Evolutionary conservation across 2,888 invertebrate species (phyloP), one percentile per base, ranked within the genome.

Genomic region (Anticlea derivata): DNA sequence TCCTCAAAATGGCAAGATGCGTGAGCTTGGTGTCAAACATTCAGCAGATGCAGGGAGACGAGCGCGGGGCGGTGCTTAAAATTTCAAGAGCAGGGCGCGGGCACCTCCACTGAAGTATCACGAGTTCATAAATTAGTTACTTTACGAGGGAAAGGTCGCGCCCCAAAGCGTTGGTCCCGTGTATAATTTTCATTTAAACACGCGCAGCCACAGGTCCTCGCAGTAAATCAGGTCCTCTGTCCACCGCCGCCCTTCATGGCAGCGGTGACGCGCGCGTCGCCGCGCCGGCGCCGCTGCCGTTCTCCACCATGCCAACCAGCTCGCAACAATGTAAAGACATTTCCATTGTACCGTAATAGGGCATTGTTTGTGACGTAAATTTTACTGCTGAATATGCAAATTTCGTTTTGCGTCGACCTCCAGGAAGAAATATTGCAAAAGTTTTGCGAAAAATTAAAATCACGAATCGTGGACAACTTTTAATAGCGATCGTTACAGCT

Each of bases 301-400:
- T 54, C 50, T 55, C 53, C 55, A 52, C 62, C 56, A 56, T 60
- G 58, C 60, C 53, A 47, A 34, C 61, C 64, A 61, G 43, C 65
- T 72, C 77, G 80, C 77, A 80, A 86, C 85, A 86, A 83, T 83
- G 83, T 85, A 85, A 86, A 85, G 85, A 86, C 83, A 86, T 85
- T 86, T 80, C 81, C 80, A 86, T 86, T 86, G 84, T 86, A 78
- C 79, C 79, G 77, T 86, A 85, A 86, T 85, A 83, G 83, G 78
- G 80, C 80, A 86, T 86, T 86, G 86, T 86, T 87, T 88, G 84
- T 85, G 83, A 85, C 83, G 85, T 83, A 83, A 86, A 86, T 86
- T 85, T 82, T 75, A 83, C 83, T 81, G 83, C 74, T 86, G 84
- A 86, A 85, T 86, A 87, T 88, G 86, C 82, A 87, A 86, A 87